A percentile compares a stretch with the other conserved stretches of the same genome.
Evolutionary conservation across 2,888 invertebrate genomes (phyloP).

Genomic region (Cyrtodaria siliqua): DNA sequence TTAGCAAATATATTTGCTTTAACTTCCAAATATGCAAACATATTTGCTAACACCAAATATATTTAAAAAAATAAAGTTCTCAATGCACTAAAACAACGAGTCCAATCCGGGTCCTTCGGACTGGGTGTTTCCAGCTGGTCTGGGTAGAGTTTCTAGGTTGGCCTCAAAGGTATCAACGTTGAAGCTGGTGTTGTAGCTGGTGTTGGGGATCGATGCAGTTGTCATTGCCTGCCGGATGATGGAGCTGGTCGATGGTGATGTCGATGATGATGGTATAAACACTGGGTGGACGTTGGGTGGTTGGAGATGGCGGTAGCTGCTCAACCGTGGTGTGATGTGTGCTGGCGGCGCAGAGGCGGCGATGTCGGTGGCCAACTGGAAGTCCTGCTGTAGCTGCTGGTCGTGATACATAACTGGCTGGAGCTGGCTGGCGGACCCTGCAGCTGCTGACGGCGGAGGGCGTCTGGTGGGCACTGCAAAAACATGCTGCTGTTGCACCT

Average conservation of each 20-base stretch:
- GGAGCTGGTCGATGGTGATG: constrained; percentile 27
- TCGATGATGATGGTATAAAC: constrained; percentile 16
- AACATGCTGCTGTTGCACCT: too few relatives aligned
- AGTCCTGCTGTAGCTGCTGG: constrained; percentile 34
- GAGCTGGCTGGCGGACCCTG: constrained; percentile 1
- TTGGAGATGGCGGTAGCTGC: constrained; percentile 19
- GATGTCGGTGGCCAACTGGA: constrained; percentile 40
- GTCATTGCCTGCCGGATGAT: constrained; percentile 39
- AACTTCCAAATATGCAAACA: too few relatives aligned
- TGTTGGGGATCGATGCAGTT: constrained; percentile 28
- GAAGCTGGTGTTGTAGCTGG: too few relatives aligned
- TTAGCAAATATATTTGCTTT: too few relatives aligned
- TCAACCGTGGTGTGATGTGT: constrained; percentile 32
- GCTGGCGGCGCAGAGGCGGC: constrained; percentile 44
- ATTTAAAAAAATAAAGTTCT: background rate
- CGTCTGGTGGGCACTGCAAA: background rate
- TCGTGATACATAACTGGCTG: constrained; percentile 10
- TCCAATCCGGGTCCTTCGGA: too few relatives aligned
- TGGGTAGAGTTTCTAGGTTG: too few relatives aligned
- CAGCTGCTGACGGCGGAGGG: constrained; percentile 6
- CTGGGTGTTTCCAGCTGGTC: too few relatives aligned
- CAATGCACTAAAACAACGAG: background rate
- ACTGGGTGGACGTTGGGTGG: constrained; percentile 39
- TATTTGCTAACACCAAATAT: too few relatives aligned
- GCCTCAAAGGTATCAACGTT: too few relatives aligned